A percentile compares a stretch with the other conserved stretches of the same genome.
These are phyloP conservation scores for Hydraecia micacea DNA, from an alignment of 2,888 invertebrate species.

Conservation along the genomic window DNA sequence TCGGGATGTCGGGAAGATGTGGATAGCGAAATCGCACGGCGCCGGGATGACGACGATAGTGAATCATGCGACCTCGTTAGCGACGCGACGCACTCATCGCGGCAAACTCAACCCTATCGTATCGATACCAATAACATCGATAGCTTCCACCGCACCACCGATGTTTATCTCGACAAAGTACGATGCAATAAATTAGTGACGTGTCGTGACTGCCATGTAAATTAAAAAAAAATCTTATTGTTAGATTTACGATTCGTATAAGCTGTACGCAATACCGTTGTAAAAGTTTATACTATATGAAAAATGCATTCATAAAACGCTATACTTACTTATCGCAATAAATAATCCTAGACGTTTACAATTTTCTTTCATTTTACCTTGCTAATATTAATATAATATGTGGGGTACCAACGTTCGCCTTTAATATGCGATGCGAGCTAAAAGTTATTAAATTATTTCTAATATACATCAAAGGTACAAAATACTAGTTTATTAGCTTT, in stretches of 20 bases:
- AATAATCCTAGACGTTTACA: conserved; percentile 27
- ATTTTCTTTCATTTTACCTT: conserved; percentile 24
- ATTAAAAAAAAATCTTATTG: conserved; percentile 39
- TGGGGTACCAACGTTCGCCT: neutral
- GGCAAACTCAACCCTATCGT: conserved; percentile 51
- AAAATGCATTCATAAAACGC: conserved; percentile 41
- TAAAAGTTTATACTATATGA: conserved; percentile 33
- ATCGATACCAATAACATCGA: conserved; percentile 58
- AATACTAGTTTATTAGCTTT: conserved; percentile 40
- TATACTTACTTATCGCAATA: conserved; percentile 28
- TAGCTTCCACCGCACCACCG: conserved; percentile 43
- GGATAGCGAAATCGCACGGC: conserved; percentile 76
- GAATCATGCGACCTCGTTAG: conserved; percentile 85
- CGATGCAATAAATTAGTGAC: conserved; percentile 51
- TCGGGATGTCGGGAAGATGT: conserved; percentile 69
- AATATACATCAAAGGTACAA: conserved; percentile 27
- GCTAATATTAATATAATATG: neutral
- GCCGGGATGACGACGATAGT: conserved; percentile 80
- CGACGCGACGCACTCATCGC: conserved; percentile 46
- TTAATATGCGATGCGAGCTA: conserved; percentile 16
- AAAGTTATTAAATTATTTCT: conserved; percentile 43
- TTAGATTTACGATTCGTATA: conserved; percentile 43
- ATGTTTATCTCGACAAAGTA: conserved; percentile 40
- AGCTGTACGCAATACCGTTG: conserved; percentile 32
- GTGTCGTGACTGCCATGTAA: conserved; percentile 51